Percentiles rank a stretch among this genome's conserved stretches.
These are phyloP conservation scores for Psix sp. DNA, from an alignment of 1,140 invertebrate genomes.

Conservation along the genomic window DNA sequence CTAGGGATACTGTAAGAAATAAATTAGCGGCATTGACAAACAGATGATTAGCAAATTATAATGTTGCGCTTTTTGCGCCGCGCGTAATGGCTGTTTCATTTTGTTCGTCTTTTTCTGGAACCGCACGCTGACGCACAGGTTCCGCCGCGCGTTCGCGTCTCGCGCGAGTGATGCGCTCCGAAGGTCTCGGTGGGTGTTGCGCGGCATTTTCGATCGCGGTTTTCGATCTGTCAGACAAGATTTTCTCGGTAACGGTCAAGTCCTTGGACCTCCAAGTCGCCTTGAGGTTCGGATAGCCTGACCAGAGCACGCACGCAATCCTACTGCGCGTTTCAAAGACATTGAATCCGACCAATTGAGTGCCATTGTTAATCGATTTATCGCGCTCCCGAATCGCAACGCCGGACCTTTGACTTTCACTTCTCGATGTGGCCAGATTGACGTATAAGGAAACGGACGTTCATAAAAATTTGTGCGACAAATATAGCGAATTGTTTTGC, in stretches of 20 bases:
- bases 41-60: conserved; percentile 58
- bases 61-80: conserved; percentile 54
- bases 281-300: conserved; percentile 70
- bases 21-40: conserved; percentile 51
- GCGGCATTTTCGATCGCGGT: conserved; percentile 21
- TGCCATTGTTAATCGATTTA: conserved; percentile 45
- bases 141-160: conserved; percentile 13
- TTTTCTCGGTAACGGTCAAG: conserved; percentile 72
- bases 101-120: conserved; percentile 36
- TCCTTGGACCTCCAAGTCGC: conserved; percentile 71
- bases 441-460: conserved; percentile 27
- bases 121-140: conserved; percentile 28
- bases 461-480: conserved; percentile 15
- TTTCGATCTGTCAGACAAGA: conserved; percentile 61
- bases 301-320: conserved; percentile 72
- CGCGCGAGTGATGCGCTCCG: conserved; percentile 30
- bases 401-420: conserved; percentile 35
- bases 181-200: conserved; percentile 19
- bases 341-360: conserved; percentile 59
- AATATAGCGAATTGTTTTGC: conserved; percentile 7
- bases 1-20: conserved; percentile 46
- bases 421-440: conserved; percentile 4
- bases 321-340: conserved; percentile 68
- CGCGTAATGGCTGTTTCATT: conserved; percentile 49
- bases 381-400: conserved; percentile 21